Percentiles rank a stretch among this genome's conserved stretches.
Conservation (phyloP, 2,888 invertebrate species). For the Julus scanicus region DNA sequence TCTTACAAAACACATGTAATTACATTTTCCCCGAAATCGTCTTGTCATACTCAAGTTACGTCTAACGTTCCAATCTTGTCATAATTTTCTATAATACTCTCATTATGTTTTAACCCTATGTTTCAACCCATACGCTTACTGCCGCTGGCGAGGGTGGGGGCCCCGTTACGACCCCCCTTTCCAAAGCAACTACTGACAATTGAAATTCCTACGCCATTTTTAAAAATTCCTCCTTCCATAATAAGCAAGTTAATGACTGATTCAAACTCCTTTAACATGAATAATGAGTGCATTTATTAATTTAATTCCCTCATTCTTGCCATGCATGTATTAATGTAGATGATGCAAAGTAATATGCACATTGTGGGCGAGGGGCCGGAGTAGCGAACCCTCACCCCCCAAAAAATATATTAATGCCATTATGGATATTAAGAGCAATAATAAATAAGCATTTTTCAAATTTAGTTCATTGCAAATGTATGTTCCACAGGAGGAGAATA, state of each 20-base stretch:
- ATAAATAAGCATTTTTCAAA: constrained; percentile 31
- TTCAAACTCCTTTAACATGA: constrained; percentile 33
- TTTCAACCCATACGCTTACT: not conserved
- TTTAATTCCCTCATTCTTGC: constrained; percentile 28
- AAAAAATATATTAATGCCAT: constrained; percentile 25
- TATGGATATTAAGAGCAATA: constrained; percentile 33
- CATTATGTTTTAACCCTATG: constrained; percentile 33
- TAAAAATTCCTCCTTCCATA: constrained; percentile 12
- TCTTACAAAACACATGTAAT: not conserved
- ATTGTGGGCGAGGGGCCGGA: not conserved
- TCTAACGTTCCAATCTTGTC: constrained; percentile 28
- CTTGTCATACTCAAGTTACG: not conserved
- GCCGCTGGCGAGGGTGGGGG: not conserved
- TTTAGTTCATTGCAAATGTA: constrained; percentile 4
- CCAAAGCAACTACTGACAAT: constrained; percentile 4
- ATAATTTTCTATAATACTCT: constrained; percentile 21
- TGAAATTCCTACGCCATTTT: constrained; percentile 22
- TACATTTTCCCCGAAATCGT: not conserved
- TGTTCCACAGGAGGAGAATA: constrained; percentile 2
- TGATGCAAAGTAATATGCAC: constrained; percentile 33
- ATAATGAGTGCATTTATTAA: constrained; percentile 24
- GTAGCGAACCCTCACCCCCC: not conserved
- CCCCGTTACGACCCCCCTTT: not conserved
- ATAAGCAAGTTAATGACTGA: constrained; percentile 33
- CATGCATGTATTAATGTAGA: constrained; percentile 33